Conservation (phyloP, 2,797 vertebrate genomes). For the Megalops cyprinoides region DNA sequence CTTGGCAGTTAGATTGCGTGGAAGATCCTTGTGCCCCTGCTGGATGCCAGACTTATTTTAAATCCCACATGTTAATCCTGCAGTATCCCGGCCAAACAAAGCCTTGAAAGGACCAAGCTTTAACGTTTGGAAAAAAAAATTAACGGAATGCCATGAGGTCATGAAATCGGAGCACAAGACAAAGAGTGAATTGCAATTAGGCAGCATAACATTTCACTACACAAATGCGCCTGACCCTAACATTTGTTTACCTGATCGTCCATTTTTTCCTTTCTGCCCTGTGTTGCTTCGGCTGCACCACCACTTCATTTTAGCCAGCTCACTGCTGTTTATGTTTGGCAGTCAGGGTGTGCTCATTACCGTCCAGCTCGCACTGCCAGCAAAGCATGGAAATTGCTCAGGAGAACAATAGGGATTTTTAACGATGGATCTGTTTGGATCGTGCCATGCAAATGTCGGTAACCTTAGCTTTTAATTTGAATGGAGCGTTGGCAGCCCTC, state of each 20-base stretch:
- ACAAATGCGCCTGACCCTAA: too few species aligned
- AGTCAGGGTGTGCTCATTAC: not conserved
- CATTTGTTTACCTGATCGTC: not conserved
- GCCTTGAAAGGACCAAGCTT: conserved; percentile 35
- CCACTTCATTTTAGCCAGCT: not conserved
- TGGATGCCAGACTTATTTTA: conserved; percentile 43
- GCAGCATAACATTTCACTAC: not conserved
- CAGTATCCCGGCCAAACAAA: conserved; percentile 26
- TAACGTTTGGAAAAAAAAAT: conserved; percentile 40
- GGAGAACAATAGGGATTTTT: conserved; percentile 6
- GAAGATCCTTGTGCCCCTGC: conserved; percentile 1
- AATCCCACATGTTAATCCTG: conserved; percentile 49
- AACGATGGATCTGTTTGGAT: not conserved
- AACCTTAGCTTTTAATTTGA: not conserved
- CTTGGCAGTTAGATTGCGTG: conserved; percentile 31
- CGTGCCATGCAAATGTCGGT: not conserved
- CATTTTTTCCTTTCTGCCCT: not conserved
- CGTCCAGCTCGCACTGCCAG: not conserved
- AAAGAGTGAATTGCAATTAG: not conserved
- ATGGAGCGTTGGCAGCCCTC: not conserved
- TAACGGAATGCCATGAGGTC: conserved; percentile 35
- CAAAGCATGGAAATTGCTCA: not conserved
- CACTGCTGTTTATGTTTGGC: not conserved
- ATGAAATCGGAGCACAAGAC: not conserved
- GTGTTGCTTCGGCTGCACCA: not conserved